These are phyloP conservation scores for Atta cephalotes DNA, from an alignment of 1,140 invertebrate species.

Conservation along the genomic window DNA sequence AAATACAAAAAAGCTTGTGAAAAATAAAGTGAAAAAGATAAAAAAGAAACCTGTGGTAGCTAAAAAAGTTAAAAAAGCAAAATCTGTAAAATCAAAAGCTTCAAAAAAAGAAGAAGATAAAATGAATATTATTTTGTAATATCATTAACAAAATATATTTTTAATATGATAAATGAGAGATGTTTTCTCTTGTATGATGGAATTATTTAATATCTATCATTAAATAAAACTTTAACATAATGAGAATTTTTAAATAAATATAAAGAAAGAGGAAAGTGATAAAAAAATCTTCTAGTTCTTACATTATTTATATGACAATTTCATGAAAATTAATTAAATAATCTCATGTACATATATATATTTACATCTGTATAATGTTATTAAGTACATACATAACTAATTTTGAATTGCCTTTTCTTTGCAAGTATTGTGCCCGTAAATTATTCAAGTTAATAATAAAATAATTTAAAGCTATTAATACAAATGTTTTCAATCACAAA, in stretches of 20 bases:
- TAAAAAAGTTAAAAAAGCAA: slow-evolving; percentile 63
- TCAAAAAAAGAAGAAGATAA: slow-evolving; percentile 75
- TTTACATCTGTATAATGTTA: neutral
- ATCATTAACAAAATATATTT: slow-evolving; percentile 40
- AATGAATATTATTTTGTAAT: slow-evolving; percentile 63
- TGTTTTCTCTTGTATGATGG: neutral
- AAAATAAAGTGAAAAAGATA: slow-evolving; percentile 78
- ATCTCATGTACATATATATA: neutral
- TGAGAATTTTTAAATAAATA: neutral
- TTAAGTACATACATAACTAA: neutral
- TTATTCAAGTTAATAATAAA: slow-evolving; percentile 2
- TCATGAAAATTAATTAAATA: slow-evolving; percentile 49
- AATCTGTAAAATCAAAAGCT: slow-evolving; percentile 65
- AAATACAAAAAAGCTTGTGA: slow-evolving; percentile 77
- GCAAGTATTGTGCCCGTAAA: neutral
- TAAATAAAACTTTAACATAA: neutral
- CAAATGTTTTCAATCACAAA: neutral
- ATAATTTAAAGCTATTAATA: neutral
- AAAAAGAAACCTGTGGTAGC: slow-evolving; percentile 43
- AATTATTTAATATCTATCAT: slow-evolving; percentile 10
- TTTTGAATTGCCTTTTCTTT: slow-evolving; percentile 1
- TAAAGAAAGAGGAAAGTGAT: neutral
- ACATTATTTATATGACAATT: slow-evolving; percentile 46
- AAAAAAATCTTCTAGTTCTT: slow-evolving; percentile 1
- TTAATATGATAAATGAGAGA: slow-evolving; percentile 12